These are phyloP conservation scores for Pheucticus melanocephalus DNA, from an alignment of 2,113 vertebrate species.

Conservation along the genomic window DNA sequence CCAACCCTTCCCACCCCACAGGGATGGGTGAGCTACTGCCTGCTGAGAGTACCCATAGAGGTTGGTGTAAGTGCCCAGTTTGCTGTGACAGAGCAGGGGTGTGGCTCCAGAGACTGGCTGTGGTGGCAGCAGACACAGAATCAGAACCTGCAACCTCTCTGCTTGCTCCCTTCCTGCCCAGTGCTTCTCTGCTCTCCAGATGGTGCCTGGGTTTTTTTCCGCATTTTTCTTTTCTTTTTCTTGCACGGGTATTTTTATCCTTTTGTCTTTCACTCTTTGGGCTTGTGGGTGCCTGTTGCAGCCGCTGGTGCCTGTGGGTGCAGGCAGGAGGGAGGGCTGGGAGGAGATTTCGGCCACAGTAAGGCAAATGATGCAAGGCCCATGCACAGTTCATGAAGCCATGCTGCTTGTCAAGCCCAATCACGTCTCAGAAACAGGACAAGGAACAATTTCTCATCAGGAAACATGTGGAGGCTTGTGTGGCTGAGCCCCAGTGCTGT, in stretches of 20 bases:
- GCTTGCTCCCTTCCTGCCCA: not conserved
- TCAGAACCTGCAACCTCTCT: not conserved
- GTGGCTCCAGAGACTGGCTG: accelerated
- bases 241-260: not conserved
- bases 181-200: not conserved
- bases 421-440: not conserved
- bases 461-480: accelerated
- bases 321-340: not conserved
- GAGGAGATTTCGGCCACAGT: not conserved
- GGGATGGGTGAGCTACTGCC: not conserved
- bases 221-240: not conserved
- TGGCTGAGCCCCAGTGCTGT: not conserved
- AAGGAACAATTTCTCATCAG: not conserved
- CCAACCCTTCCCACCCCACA: not conserved
- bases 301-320: accelerated
- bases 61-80: not conserved
- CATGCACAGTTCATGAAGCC: not conserved
- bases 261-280: not conserved
- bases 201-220: accelerated
- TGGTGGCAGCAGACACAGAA: not conserved
- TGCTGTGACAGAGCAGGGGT: not conserved
- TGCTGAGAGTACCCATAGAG: not conserved
- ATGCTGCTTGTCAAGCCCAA: not conserved
- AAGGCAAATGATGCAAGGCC: not conserved
- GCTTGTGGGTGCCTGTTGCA: not conserved